A percentile compares a stretch with the other conserved stretches of the same genome.
These are phyloP conservation scores for Acanthosepion lycidas DNA, from an alignment of 2,888 invertebrate genomes.

Conservation along the genomic window DNA sequence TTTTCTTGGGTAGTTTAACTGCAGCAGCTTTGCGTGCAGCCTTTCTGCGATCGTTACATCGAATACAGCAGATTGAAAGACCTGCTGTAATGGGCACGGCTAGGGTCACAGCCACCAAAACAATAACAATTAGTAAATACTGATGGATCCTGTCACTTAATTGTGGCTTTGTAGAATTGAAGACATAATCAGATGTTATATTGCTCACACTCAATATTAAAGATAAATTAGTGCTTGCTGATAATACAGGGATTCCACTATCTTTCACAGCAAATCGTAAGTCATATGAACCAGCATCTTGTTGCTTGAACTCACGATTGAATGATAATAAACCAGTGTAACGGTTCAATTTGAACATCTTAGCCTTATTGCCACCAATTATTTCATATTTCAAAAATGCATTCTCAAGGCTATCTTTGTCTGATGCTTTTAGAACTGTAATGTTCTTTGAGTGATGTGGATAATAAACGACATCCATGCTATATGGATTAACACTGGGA, in stretches of 20 bases:
- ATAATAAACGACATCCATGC: not conserved
- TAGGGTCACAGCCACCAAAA: not conserved
- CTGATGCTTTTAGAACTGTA: not conserved
- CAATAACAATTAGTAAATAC: not conserved
- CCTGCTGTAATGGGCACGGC: not conserved
- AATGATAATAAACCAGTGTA: conserved; percentile 22
- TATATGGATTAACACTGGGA: not conserved
- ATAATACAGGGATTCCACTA: not conserved
- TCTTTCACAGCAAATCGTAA: not conserved
- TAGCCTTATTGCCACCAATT: not conserved
- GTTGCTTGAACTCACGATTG: not conserved
- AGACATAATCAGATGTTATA: not conserved
- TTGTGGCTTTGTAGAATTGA: not conserved
- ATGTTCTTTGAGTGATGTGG: not conserved
- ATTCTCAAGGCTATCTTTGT: not conserved
- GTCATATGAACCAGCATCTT: not conserved
- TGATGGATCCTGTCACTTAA: not conserved
- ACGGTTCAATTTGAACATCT: not conserved
- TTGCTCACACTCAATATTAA: not conserved
- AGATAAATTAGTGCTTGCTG: not conserved
- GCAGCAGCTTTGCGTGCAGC: not conserved
- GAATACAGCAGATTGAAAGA: conserved; percentile 14
- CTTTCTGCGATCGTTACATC: conserved; percentile 23
- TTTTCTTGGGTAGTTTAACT: not conserved
- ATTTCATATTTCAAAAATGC: not conserved